A percentile compares a stretch with the other conserved stretches of the same genome.
Evolutionary conservation across 2,797 vertebrate species (phyloP).

Genomic region (Peromyscus aztecus): DNA sequence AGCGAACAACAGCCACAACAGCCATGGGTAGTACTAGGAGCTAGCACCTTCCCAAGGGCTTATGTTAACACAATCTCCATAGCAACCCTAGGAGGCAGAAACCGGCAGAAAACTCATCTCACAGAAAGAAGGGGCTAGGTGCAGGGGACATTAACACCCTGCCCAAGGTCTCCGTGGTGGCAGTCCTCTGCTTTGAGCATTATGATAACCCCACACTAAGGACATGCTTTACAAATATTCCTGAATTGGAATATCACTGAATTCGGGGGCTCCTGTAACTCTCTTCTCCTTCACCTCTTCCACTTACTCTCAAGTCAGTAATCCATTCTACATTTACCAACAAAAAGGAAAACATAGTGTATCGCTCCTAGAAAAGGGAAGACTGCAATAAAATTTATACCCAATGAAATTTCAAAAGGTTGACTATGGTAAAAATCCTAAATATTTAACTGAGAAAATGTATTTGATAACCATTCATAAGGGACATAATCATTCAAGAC

Average conservation of each 20-base stretch:
- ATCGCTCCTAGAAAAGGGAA: background rate
- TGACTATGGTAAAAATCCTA: background rate
- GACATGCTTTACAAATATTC: background rate
- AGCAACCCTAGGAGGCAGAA: background rate
- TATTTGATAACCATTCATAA: constrained; percentile 22
- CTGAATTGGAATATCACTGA: background rate
- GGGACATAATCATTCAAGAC: background rate
- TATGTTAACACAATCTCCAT: background rate
- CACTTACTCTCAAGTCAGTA: constrained; percentile 18
- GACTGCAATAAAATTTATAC: constrained; percentile 13
- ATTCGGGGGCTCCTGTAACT: background rate
- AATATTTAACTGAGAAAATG: background rate
- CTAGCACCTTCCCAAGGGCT: background rate
- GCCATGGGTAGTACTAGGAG: background rate
- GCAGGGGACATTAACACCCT: background rate
- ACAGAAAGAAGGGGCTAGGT: background rate
- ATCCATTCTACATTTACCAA: constrained; percentile 20
- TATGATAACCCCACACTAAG: background rate
- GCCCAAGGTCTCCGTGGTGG: background rate
- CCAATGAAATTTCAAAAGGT: constrained; percentile 53
- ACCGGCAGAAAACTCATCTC: background rate
- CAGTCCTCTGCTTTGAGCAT: background rate
- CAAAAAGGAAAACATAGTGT: background rate
- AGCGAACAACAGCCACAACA: background rate
- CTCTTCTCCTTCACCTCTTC: background rate